Evolutionary conservation across 2,113 vertebrate genomes (phyloP).

Genomic region (Bucco capensis): DNA sequence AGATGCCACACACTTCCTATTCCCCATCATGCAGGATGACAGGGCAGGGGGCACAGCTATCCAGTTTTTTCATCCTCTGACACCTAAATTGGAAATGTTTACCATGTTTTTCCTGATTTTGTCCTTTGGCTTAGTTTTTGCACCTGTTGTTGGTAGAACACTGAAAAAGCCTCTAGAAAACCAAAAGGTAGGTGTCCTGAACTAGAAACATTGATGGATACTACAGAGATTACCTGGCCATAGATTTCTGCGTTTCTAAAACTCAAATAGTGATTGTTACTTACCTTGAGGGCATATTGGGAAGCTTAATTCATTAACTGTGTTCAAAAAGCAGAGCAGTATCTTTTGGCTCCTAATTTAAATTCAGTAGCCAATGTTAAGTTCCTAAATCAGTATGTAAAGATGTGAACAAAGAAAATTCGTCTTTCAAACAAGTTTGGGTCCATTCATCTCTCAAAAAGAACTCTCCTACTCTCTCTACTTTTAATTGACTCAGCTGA

Average conservation of each 20-base stretch:
- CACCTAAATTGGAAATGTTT: not conserved
- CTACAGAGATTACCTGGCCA: constrained; percentile 1
- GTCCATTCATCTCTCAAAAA: constrained; percentile 30
- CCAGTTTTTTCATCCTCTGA: not conserved
- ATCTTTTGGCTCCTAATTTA: constrained; percentile 48
- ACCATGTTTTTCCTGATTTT: not conserved
- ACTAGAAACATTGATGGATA: not conserved
- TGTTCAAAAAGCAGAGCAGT: constrained; percentile 3
- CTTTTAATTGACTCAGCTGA: constrained; percentile 55
- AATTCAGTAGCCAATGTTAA: constrained; percentile 38
- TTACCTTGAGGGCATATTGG: not conserved
- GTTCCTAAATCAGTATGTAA: constrained; percentile 44
- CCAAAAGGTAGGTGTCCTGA: not conserved
- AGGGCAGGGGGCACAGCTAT: not conserved
- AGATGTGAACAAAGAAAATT: not conserved
- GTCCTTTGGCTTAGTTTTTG: not conserved
- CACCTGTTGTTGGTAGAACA: not conserved
- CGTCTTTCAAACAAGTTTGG: constrained; percentile 25
- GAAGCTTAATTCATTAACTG: constrained; percentile 41
- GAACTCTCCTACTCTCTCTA: constrained; percentile 1
- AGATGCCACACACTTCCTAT: not conserved
- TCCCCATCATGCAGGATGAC: not conserved
- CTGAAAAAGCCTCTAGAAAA: not conserved
- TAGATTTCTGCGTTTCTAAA: not conserved
- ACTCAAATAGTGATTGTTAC: constrained; percentile 8